Evolutionary conservation across 2,113 vertebrate genomes (phyloP), one percentile per base, ranked within the genome.

Genomic region (Butorides virescens): DNA sequence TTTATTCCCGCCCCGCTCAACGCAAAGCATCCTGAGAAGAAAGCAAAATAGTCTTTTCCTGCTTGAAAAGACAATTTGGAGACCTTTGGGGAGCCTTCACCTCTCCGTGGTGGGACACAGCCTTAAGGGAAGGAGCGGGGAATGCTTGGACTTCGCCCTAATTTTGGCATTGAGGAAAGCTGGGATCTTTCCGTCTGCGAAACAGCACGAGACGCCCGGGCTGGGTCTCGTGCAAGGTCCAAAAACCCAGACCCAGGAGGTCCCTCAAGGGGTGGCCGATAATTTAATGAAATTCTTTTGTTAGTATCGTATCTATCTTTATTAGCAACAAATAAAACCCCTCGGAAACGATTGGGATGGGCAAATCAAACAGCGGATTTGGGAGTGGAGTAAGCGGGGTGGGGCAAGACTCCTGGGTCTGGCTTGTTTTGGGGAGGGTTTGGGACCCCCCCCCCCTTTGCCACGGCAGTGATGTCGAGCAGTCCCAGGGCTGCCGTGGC

Each of bases 401-500:
- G 59, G 47, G 58, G 36, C 17, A 15, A 34, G 16, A 16, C 7
- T 59, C 17, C 17, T 15, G 53, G 32, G 55, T 29, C 14, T 5
- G 42, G 25, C 25, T 59, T 13, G 26, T 11, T 47, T 30, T 22
- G 53, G 12, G 53, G 53, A 30, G 46, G 58, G 27, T 15, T 32
- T 26, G 46, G 36, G 59, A 15, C 21, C 14, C 62, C 47, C 14
- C 62, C 47, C 19, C 39, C 13, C 27, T 30, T 27, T 14, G 62
- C 39, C 11, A n/a, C 0, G 3, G 50, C 34, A 21, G 34, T 2
- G 32, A n/a, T 4, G 32, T 26, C 9, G 3, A 42, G 71, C 52
- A 10, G 47, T 16, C 47, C 29, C 23, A 7, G 47, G 47, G 27
- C 14, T 3, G 5, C 10, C 3, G 0, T 3, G 37, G 8, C 62